phyloP scores from a whole-genome alignment of 2,888 invertebrate genomes.

The Dolomedes plantarius region DNA sequence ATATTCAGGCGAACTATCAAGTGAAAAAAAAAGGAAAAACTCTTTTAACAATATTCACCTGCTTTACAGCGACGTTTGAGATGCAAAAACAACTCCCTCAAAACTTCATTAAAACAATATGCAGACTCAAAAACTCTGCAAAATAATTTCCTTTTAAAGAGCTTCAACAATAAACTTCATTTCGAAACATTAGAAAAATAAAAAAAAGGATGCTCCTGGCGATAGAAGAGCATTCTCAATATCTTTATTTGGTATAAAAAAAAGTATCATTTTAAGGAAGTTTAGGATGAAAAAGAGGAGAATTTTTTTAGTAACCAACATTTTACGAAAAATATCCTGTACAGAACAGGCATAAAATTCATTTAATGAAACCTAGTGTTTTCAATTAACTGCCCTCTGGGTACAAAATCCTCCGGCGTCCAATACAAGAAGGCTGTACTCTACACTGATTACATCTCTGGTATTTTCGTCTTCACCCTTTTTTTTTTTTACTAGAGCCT shows the following conservation, averaged over 20 bases:
- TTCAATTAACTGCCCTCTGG: constrained; percentile 31
- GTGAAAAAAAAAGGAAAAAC: too few relatives aligned
- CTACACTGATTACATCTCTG: constrained; percentile 22
- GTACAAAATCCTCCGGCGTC: background rate
- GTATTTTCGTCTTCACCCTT: background rate
- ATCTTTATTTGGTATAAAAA: constrained; percentile 1
- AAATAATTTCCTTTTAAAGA: constrained; percentile 11
- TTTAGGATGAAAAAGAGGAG: background rate
- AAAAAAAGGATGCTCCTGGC: background rate
- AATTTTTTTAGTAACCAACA: background rate
- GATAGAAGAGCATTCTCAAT: background rate
- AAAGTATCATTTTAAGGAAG: background rate
- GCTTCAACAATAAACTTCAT: background rate
- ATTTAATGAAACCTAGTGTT: constrained; percentile 25
- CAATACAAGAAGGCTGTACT: constrained; percentile 11
- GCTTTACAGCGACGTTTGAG: background rate
- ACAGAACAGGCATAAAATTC: constrained; percentile 20
- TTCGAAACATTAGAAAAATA: background rate
- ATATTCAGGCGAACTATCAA: too few relatives aligned
- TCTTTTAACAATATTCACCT: too few relatives aligned
- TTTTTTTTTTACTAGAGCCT: background rate
- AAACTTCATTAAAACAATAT: constrained; percentile 2
- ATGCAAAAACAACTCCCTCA: background rate
- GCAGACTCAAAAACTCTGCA: background rate
- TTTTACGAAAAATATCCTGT: background rate